These are phyloP conservation scores for Diaprepes abbreviatus DNA, from an alignment of 2,888 invertebrate genomes.

Conservation along the genomic window DNA sequence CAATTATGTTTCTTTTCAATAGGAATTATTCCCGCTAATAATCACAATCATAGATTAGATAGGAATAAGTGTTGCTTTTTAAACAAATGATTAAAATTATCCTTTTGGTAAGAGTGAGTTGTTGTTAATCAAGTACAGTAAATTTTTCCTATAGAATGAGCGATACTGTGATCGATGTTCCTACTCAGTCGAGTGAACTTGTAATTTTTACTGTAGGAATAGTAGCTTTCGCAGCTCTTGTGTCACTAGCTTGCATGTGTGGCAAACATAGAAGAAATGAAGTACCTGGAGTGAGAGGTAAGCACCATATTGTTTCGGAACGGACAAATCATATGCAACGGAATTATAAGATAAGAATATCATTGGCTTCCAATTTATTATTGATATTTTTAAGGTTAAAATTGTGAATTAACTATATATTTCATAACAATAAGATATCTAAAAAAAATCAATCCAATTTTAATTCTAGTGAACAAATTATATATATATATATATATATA, in stretches of 20 bases:
- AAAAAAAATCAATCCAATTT: too few relatives aligned
- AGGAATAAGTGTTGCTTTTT: not conserved
- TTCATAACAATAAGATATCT: too few relatives aligned
- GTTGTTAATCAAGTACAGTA: not conserved
- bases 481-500: too few relatives aligned
- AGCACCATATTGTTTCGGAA: too few relatives aligned
- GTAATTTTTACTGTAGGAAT: slow-evolving; percentile 18
- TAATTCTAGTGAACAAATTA: too few relatives aligned
- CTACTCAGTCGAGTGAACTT: slow-evolving; percentile 2
- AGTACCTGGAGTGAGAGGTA: not conserved
- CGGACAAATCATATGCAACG: too few relatives aligned
- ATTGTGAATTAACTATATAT: too few relatives aligned
- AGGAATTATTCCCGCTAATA: too few relatives aligned
- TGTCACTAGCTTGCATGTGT: slow-evolving; percentile 18
- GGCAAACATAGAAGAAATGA: not conserved
- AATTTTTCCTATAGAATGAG: slow-evolving; percentile 1
- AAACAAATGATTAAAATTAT: not conserved
- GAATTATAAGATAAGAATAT: too few relatives aligned
- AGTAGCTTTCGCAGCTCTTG: slow-evolving; percentile 18
- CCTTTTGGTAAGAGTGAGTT: not conserved
- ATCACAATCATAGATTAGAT: slow-evolving; percentile 6
- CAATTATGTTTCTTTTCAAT: too few relatives aligned
- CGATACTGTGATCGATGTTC: not conserved
- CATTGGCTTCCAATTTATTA: too few relatives aligned
- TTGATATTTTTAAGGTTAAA: too few relatives aligned